These are phyloP conservation scores for Micrastur ruficollis DNA, from an alignment of 2,797 vertebrate genomes.

Conservation along the genomic window DNA sequence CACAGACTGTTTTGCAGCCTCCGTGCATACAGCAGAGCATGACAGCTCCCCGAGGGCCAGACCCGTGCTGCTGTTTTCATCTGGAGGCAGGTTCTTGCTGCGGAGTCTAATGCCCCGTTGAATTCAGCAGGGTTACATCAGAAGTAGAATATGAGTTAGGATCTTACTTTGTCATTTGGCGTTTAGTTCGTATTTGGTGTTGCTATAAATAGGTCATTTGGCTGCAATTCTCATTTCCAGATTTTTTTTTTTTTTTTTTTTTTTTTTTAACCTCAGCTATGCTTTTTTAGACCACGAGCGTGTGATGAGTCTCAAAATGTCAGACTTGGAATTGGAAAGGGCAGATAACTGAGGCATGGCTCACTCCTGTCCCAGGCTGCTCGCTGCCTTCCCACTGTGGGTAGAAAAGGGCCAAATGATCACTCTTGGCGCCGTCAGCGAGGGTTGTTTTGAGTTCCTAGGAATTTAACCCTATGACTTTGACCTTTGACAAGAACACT, in stretches of 20 bases:
- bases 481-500: slow-evolving; percentile 64
- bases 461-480: slow-evolving; percentile 66
- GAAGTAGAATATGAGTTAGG: neutral
- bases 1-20: neutral
- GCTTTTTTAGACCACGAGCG: neutral
- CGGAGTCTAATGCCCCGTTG: neutral
- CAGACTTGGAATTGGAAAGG: neutral
- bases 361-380: neutral
- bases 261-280: neutral
- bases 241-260: neutral
- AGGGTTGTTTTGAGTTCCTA: slow-evolving; percentile 31
- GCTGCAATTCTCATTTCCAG: neutral
- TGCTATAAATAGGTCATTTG: slow-evolving; percentile 33
- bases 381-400: neutral
- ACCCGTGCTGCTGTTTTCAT: neutral
- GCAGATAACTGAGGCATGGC: neutral
- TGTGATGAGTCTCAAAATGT: neutral
- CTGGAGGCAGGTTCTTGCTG: neutral
- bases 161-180: neutral
- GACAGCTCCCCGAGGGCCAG: neutral
- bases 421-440: neutral
- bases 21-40: fast-evolving
- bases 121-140: neutral
- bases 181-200: neutral
- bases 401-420: neutral